phyloP scores from a whole-genome alignment of 2,888 invertebrate species.

The Lathronympha strigana region DNA sequence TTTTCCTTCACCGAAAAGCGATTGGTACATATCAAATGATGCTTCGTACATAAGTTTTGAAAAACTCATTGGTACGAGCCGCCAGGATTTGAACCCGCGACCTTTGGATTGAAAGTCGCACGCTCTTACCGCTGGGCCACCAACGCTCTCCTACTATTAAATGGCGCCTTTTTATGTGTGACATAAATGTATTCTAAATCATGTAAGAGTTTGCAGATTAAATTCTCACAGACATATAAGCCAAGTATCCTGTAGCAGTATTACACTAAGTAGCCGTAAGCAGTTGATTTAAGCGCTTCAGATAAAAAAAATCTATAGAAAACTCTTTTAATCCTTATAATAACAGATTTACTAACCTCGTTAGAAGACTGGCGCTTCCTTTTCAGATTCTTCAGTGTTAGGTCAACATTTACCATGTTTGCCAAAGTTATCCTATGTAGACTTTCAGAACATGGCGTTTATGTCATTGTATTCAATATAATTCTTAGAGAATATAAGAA shows the following conservation, averaged over 20 bases:
- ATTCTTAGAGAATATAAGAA: not conserved
- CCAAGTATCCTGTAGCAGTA: not conserved
- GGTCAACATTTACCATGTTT: conserved; percentile 13
- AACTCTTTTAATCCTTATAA: conserved; percentile 21
- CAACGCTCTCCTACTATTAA: too few species aligned
- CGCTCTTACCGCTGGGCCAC: too few species aligned
- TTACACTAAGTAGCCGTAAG: not conserved
- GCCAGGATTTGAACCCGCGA: too few species aligned
- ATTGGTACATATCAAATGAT: too few species aligned
- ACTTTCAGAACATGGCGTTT: not conserved
- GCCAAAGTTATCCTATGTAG: not conserved
- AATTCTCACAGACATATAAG: too few species aligned
- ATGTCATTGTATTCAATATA: not conserved
- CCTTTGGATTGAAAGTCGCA: too few species aligned
- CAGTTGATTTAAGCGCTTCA: not conserved
- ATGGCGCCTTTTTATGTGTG: too few species aligned
- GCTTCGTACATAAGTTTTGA: too few species aligned
- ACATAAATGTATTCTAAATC: too few species aligned
- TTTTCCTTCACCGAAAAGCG: too few species aligned
- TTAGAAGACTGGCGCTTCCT: conserved; percentile 27
- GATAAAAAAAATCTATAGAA: conserved; percentile 3
- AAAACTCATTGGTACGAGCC: too few species aligned
- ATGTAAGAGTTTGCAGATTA: too few species aligned
- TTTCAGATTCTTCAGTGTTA: conserved; percentile 22
- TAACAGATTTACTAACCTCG: conserved; percentile 24